Conservation (phyloP, 2,888 invertebrate species). For the Brachyptera putata region DNA sequence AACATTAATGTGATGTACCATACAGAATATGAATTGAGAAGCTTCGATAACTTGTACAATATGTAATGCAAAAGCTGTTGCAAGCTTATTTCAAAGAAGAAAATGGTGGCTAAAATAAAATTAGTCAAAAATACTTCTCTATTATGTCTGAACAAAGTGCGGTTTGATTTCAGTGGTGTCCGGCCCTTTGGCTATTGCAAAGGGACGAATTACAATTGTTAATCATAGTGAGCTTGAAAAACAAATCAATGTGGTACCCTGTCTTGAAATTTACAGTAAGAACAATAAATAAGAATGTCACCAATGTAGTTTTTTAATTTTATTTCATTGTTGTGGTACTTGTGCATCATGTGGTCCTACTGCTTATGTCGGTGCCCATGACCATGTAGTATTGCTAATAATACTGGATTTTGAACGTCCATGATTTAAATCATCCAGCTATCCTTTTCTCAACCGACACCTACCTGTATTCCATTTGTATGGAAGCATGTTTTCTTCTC, state of each 20-base stretch:
- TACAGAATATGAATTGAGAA: slow-evolving; percentile 14
- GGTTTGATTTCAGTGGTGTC: slow-evolving; percentile 5
- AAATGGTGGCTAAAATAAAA: slow-evolving; percentile 7
- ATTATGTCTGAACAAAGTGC: neutral
- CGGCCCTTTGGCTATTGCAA: slow-evolving; percentile 12
- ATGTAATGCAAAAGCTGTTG: slow-evolving; percentile 7
- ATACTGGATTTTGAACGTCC: too few relatives aligned
- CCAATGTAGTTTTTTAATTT: too few relatives aligned
- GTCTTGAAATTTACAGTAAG: too few relatives aligned
- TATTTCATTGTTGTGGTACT: too few relatives aligned
- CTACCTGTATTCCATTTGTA: too few relatives aligned
- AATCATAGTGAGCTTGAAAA: neutral
- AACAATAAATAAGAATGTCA: too few relatives aligned
- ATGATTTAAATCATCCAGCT: too few relatives aligned
- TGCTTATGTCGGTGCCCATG: too few relatives aligned
- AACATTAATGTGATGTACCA: slow-evolving; percentile 13
- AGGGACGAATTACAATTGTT: slow-evolving; percentile 1
- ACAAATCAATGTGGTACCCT: neutral
- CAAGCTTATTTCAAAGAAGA: slow-evolving; percentile 12
- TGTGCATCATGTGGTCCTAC: too few relatives aligned
- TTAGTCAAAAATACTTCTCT: slow-evolving; percentile 13
- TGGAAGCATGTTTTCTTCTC: too few relatives aligned
- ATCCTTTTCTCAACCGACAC: too few relatives aligned
- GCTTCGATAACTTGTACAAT: slow-evolving; percentile 11
- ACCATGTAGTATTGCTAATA: too few relatives aligned